Base-by-base conservation (phyloP, 2,797 vertebrate species). In the Phoxinus dragarum region DNA sequence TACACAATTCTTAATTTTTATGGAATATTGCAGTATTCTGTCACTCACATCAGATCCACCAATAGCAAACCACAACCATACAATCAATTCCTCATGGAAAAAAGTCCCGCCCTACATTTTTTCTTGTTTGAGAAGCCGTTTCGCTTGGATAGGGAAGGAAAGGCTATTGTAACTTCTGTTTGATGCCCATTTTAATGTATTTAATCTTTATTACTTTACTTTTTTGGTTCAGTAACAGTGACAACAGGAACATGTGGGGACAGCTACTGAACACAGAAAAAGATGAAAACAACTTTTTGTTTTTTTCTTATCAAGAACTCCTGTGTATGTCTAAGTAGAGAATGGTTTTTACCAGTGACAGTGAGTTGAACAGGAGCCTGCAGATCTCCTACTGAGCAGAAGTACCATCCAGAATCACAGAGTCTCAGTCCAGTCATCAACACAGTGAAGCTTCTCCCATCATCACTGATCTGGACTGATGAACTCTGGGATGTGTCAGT, bases 331-430 rank as follows among this genome's bases (percentile, higher is more conserved):
- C 19, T 40, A 4, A 40, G 21, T 3, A 52, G 34, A 23, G 16
- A 61, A 38, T 61, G 36, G 61, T 61, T 6, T 61, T 36, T 38
- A 64, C 23, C 52, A 19, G 80, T 92, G 85, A 95, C 92, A 52
- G 78, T 82, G n/a, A 95, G 74, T 0, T 91, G 83, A 78, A 95
- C 89, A 0, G 89, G 0, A 5, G 31, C 74, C 80, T 81, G 72
- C 19, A 69, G 84, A 84, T 91, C 76, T 64, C 93, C 94, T 0
- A 84, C 90, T 9, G 64, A 89, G 6, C 94, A 96, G 88, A 47
- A 94, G 91, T 94, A 95, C 94, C 94, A 95, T 89, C 93, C 94
- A 0, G 79, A 81, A 14, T 95, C 92, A 72, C 38, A 89, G 88
- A 86, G 85, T 89, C 88, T 88, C 83, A 95, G 92, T 44, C 89